Conservation (phyloP, 2,888 invertebrate genomes). For the Anagyrus pseudococci region DNA sequence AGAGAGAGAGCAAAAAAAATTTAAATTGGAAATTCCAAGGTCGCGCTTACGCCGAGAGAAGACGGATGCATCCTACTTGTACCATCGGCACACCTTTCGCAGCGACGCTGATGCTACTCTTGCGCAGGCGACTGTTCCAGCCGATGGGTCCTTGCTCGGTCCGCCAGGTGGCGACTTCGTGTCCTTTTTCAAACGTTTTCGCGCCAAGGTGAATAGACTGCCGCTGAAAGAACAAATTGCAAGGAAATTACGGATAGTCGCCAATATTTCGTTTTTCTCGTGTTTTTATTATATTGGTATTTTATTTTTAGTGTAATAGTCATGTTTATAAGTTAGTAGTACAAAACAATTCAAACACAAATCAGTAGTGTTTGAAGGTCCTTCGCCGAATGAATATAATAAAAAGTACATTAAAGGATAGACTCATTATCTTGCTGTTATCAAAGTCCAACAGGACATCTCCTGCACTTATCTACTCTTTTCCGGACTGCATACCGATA, state of each 20-base stretch:
- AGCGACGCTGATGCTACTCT: no score
- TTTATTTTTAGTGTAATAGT: neutral
- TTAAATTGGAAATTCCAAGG: no score
- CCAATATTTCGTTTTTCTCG: neutral
- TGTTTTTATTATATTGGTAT: no score
- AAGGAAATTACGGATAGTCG: neutral
- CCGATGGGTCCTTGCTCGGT: constrained; percentile 49
- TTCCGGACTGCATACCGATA: constrained; percentile 37
- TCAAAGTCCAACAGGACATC: constrained; percentile 33
- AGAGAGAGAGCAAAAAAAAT: no score
- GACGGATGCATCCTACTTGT: no score
- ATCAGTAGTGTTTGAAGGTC: no score
- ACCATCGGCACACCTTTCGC: neutral
- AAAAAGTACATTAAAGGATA: no score
- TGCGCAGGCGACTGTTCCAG: no score
- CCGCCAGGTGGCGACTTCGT: constrained; percentile 56
- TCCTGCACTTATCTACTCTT: constrained; percentile 35
- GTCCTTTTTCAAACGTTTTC: constrained; percentile 37
- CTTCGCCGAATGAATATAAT: no score
- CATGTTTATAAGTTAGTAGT: neutral
- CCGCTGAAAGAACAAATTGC: neutral
- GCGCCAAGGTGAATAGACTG: neutral
- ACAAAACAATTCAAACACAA: neutral
- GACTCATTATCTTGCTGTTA: constrained; percentile 37
- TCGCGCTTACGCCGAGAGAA: no score